Conservation (phyloP, 2,797 vertebrate species). For the Sciaenops ocellatus region DNA sequence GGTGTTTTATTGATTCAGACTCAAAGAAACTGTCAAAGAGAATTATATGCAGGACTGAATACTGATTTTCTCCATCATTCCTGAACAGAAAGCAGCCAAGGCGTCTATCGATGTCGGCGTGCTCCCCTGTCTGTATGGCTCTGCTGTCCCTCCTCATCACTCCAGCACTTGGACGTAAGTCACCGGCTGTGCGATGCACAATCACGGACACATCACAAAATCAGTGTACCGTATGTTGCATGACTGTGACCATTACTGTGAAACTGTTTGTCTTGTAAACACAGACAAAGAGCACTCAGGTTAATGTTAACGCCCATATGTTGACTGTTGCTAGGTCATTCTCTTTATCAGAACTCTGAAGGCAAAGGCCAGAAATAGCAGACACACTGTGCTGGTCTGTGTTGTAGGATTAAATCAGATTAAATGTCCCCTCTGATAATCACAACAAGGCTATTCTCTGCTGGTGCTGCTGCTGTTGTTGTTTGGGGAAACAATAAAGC, state of each 20-base stretch:
- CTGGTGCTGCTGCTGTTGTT: neutral
- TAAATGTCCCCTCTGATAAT: conserved; percentile 66
- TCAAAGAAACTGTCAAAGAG: conserved; percentile 47
- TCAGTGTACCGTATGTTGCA: neutral
- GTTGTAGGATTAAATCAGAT: conserved; percentile 72
- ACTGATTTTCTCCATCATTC: conserved; percentile 55
- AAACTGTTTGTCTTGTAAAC: conserved; percentile 52
- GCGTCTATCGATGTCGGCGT: conserved; percentile 30
- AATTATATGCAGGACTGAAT: conserved; percentile 36
- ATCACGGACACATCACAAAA: conserved; percentile 16
- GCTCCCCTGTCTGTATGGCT: conserved; percentile 50
- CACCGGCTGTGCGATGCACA: conserved; percentile 4
- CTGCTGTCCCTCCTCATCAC: conserved; percentile 71
- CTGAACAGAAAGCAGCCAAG: conserved; percentile 68
- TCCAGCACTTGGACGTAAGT: conserved; percentile 83
- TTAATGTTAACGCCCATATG: conserved; percentile 17
- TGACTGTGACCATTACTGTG: neutral
- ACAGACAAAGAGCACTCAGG: conserved; percentile 15
- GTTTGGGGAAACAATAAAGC: conserved; percentile 43
- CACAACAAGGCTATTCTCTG: conserved; percentile 45
- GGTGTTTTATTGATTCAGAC: conserved; percentile 51
- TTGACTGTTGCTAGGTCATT: conserved; percentile 46
- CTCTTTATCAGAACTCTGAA: conserved; percentile 48
- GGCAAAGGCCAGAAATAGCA: conserved; percentile 62
- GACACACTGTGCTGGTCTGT: conserved; percentile 43